phyloP scores from a whole-genome alignment of 1,140 invertebrate genomes.

The Mylabris phalerata region DNA sequence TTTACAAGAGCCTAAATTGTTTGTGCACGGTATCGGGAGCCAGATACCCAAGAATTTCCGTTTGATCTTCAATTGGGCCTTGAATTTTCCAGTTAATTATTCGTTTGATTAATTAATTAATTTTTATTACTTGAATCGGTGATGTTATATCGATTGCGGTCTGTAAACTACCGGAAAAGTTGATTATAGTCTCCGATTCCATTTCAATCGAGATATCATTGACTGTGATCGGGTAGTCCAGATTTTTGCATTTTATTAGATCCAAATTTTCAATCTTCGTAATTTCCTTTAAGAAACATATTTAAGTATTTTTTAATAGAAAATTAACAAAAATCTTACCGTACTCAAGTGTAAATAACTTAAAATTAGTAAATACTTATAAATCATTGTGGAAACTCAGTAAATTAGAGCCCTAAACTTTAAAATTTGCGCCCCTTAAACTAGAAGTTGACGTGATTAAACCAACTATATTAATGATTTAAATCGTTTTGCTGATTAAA shows the following conservation, averaged over 20 bases:
- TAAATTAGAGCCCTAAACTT: too few species aligned
- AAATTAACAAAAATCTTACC: too few species aligned
- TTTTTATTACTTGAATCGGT: constrained; percentile 2
- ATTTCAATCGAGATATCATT: constrained; percentile 1
- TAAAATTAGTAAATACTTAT: too few species aligned
- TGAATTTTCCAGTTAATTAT: not conserved
- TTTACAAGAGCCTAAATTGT: constrained; percentile 22
- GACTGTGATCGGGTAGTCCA: not conserved
- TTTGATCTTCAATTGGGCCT: constrained; percentile 15
- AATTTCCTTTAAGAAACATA: too few species aligned
- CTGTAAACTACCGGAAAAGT: not conserved
- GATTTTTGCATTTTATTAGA: constrained; percentile 1
- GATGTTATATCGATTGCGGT: not conserved
- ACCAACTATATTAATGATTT: too few species aligned
- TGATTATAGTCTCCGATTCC: not conserved
- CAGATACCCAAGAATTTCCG: constrained; percentile 7
- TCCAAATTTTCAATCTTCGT: constrained; percentile 2
- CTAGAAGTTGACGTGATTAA: too few species aligned
- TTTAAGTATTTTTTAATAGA: too few species aligned
- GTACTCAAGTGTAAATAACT: too few species aligned
- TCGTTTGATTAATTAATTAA: not conserved
- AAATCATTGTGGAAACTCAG: too few species aligned
- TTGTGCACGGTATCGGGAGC: constrained; percentile 18
- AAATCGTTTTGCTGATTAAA: too few species aligned
- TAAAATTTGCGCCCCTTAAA: too few species aligned